Evolutionary conservation across 2,888 invertebrate genomes (phyloP).

Genomic region (Theodoxus fluviatilis): DNA sequence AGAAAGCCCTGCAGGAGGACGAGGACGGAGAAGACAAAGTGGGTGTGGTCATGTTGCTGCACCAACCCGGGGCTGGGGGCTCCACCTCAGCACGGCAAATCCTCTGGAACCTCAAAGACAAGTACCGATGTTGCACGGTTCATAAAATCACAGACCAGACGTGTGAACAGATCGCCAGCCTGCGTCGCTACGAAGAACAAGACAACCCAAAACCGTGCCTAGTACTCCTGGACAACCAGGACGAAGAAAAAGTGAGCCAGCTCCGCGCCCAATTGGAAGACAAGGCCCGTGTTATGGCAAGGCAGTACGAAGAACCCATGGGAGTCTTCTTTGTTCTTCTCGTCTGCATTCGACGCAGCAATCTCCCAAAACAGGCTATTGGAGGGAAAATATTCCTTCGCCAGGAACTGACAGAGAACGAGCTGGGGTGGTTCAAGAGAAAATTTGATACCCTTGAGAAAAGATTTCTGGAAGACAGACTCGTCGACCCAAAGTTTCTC

Average conservation of each 20-base stretch:
- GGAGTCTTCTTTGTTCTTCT: constrained; percentile 34
- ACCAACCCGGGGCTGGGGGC: constrained; percentile 53
- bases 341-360: constrained; percentile 28
- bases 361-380: constrained; percentile 18
- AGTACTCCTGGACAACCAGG: constrained; percentile 44
- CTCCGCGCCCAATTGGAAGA: constrained; percentile 34
- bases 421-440: constrained; percentile 42
- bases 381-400: constrained; percentile 13
- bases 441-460: constrained; percentile 37
- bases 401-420: constrained; percentile 38
- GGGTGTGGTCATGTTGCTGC: constrained; percentile 37
- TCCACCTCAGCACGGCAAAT: constrained; percentile 46
- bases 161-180: constrained; percentile 38
- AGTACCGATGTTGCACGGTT: constrained; percentile 46
- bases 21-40: constrained; percentile 40
- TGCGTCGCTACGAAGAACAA: constrained; percentile 38
- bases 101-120: constrained; percentile 42
- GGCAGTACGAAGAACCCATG: constrained; percentile 25
- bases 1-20: constrained; percentile 30
- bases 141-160: constrained; percentile 44
- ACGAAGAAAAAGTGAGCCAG: constrained; percentile 37
- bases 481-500: constrained; percentile 40
- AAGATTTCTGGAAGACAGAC: constrained; percentile 32
- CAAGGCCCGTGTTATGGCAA: constrained; percentile 28
- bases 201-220: constrained; percentile 41